phyloP scores from a whole-genome alignment of 35 echinoderm and acorn worm genomes.

The Stichopus chloronotus region DNA sequence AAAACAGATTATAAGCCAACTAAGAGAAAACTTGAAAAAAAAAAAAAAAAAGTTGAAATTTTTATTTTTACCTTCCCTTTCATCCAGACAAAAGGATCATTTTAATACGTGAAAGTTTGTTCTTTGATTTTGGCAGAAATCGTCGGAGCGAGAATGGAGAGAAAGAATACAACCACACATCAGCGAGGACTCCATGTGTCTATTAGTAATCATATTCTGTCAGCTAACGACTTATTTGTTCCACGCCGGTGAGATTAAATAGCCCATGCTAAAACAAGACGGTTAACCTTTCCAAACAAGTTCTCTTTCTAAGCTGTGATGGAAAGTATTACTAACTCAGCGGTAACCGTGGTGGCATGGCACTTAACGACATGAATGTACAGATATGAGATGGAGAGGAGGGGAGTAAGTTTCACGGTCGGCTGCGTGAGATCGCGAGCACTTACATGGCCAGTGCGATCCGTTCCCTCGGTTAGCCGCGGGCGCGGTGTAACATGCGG shows the following conservation, averaged over 20 bases:
- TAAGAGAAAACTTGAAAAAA: background rate
- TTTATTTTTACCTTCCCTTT: background rate
- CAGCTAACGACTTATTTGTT: conserved; percentile 3
- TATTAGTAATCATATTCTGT: background rate
- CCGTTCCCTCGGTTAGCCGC: background rate
- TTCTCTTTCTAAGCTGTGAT: background rate
- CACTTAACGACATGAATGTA: conserved; percentile 1
- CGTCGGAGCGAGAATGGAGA: background rate
- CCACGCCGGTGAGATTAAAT: background rate
- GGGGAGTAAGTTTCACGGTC: background rate
- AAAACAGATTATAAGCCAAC: background rate
- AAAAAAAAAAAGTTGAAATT: background rate
- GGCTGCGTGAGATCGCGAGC: background rate
- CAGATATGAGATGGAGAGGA: background rate
- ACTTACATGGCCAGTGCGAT: background rate
- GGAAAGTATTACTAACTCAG: background rate
- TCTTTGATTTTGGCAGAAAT: background rate
- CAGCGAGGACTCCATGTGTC: background rate
- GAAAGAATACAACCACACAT: background rate
- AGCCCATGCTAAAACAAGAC: background rate
- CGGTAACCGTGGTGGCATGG: background rate
- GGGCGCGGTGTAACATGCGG: conserved; percentile 10
- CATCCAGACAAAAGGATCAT: background rate
- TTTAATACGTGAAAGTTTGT: background rate
- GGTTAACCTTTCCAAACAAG: background rate